A percentile compares a stretch with the other conserved stretches of the same genome.
phyloP scores from a whole-genome alignment of 2,113 vertebrate genomes.

The Cololabis saira region DNA sequence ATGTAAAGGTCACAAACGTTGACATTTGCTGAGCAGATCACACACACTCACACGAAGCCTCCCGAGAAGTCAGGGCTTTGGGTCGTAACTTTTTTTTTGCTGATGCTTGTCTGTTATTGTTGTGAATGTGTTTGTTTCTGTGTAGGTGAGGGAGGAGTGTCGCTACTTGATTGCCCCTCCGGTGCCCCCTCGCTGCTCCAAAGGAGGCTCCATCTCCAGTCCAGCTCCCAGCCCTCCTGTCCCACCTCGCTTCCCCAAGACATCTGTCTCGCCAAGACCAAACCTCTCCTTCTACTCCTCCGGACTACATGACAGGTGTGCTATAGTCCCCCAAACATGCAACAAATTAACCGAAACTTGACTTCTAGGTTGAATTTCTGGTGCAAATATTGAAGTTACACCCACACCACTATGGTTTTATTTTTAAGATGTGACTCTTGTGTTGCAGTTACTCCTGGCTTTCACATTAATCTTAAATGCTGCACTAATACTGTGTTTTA shows the following conservation, averaged over 20 bases:
- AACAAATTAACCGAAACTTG: too few relatives aligned
- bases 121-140: constrained; percentile 31
- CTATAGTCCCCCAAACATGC: background rate
- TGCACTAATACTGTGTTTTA: too few relatives aligned
- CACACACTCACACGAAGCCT: constrained; percentile 15
- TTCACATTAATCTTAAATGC: too few relatives aligned
- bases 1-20: constrained; percentile 67
- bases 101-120: constrained; percentile 11
- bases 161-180: constrained; percentile 94
- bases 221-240: constrained; percentile 85
- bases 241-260: constrained; percentile 86
- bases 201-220: constrained; percentile 75
- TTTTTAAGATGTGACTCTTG: too few relatives aligned
- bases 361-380: too few relatives aligned
- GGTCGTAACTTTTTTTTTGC: constrained; percentile 24
- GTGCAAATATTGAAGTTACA: too few relatives aligned
- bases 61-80: constrained; percentile 26
- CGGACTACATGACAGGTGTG: constrained; percentile 91
- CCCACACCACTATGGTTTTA: too few relatives aligned
- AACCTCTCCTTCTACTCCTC: constrained; percentile 95
- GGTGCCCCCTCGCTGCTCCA: constrained; percentile 89
- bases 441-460: too few relatives aligned
- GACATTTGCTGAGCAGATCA: constrained; percentile 60
- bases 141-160: constrained; percentile 96
- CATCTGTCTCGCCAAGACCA: constrained; percentile 81